Evolutionary conservation across 2,797 vertebrate genomes (phyloP).

Genomic region (Crotalus adamanteus): DNA sequence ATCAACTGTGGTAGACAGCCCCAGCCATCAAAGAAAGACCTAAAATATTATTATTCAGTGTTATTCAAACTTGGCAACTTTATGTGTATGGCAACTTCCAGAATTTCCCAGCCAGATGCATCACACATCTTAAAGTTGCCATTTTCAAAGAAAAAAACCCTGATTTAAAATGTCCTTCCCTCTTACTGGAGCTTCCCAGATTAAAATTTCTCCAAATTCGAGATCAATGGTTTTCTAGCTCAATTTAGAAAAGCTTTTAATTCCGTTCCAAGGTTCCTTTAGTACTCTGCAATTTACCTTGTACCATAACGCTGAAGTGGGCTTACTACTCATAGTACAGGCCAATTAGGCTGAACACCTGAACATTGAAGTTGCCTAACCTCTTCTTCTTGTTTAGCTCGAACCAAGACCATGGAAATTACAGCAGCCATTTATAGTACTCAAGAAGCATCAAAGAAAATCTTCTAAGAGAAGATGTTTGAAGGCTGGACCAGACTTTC

Average conservation of each 20-base stretch:
- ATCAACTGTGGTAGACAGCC: not conserved
- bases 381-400: not conserved
- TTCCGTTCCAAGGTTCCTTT: not conserved
- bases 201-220: not conserved
- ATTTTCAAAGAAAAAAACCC: not conserved
- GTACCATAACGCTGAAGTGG: not conserved
- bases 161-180: not conserved
- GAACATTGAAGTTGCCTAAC: not conserved
- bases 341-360: not conserved
- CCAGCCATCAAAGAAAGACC: not conserved
- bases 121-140: not conserved
- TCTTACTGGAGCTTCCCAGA: not conserved
- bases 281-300: not conserved
- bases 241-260: not conserved
- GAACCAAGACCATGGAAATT: not conserved
- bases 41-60: not conserved
- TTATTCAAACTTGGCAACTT: not conserved
- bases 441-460: not conserved
- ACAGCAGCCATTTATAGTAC: not conserved
- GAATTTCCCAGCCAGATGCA: not conserved
- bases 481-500: not conserved
- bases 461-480: not conserved
- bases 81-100: not conserved
- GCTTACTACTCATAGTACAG: no score
- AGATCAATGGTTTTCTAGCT: not conserved